phyloP scores from a whole-genome alignment of 2,888 invertebrate species.

The Andrena haemorrhoa region DNA sequence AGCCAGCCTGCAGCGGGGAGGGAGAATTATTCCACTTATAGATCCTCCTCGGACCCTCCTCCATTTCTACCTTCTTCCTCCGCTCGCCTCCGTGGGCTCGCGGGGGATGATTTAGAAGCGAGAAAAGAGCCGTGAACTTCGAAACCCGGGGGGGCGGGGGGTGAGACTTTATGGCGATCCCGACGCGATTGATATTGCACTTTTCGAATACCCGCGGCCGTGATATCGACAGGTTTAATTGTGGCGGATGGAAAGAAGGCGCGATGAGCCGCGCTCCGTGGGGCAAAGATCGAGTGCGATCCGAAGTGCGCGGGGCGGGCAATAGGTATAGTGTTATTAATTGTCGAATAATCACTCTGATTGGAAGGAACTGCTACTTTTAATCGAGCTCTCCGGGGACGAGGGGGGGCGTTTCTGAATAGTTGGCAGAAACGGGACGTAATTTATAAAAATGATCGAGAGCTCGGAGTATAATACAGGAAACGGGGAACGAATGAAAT shows the following conservation, averaged over 20 bases:
- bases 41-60: not conserved
- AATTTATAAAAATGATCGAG: slow-evolving; percentile 47
- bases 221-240: slow-evolving; percentile 45
- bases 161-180: slow-evolving; percentile 35
- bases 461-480: not conserved
- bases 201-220: slow-evolving; percentile 12
- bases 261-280: slow-evolving; percentile 15
- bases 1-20: not conserved
- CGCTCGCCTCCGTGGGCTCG: not conserved
- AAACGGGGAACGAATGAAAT: slow-evolving; percentile 40
- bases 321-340: too few species aligned
- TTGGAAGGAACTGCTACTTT: too few species aligned
- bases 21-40: slow-evolving; percentile 44
- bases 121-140: not conserved
- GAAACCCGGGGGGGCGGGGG: not conserved
- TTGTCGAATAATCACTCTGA: too few species aligned
- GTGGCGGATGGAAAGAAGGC: slow-evolving; percentile 19
- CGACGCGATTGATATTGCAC: slow-evolving; percentile 25
- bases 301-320: not conserved
- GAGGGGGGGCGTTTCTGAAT: not conserved
- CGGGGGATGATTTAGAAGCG: slow-evolving; percentile 39
- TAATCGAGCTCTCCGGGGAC: too few species aligned
- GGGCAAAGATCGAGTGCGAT: slow-evolving; percentile 18
- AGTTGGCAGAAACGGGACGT: too few species aligned
- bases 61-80: not conserved